Base-by-base conservation (phyloP, 2,797 vertebrate genomes). In the Squalus acanthias region DNA sequence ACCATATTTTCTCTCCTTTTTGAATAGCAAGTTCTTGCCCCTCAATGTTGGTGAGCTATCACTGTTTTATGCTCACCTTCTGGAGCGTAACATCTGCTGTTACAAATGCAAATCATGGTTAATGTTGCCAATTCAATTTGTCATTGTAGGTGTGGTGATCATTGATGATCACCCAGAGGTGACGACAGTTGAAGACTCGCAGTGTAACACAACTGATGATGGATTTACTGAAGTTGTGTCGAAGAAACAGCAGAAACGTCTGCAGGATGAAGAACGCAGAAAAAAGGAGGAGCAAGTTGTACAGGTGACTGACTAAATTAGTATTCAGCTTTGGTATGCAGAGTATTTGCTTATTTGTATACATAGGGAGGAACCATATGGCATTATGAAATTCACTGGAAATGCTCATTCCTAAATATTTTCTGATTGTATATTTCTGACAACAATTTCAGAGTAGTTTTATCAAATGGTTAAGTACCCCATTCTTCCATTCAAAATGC, bases 141-240 rank as follows among this genome's bases (percentile, higher is more conserved):
- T 72, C 17, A n/a, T 97, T 97, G 0, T 95, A 99, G 99, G 99
- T 98, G 99, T 99, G 97, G 99, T 99, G 96, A 99, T 99, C 97
- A 99, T 99, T 97, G 99, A 99, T 96, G 99, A 99, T 97, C 99
- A 99, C 97, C 99, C 99, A 53, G 99, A 99, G 98, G 99, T 99
- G 96, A 99, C 99, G 33, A 99, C 99, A 91, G 98, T 99, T 96
- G 99, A 99, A 97, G 99, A 99, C 97, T 98, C 98, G 1, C 99
- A 99, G 97, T 99, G 99, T 96, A 99, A 98, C 97, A 97, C 99
- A 97, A 99, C 98, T 96, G 99, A 99, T 96, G 99, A 99, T 96
- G 99, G 99, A 96, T 99, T 99, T 97, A 99, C 99, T 39, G 99
- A 99, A 97, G 99, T 99, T 26, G 99, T 99, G 91, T 99, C 99